Evolutionary conservation across 2,888 invertebrate species (phyloP), one percentile per base, ranked within the genome.

Genomic region (Agrilus mali): DNA sequence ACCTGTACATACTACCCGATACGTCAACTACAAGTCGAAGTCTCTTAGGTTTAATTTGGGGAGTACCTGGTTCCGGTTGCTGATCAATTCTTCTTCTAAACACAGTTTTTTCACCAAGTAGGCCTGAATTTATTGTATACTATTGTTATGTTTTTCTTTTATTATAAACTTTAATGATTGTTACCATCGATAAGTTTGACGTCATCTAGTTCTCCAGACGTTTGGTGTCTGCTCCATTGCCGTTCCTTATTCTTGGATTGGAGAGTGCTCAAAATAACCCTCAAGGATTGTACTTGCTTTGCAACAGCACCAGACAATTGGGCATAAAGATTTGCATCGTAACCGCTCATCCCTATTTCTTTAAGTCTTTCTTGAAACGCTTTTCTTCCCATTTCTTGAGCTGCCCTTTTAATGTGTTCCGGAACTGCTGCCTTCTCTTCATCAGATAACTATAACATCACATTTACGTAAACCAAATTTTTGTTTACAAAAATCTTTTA

Each of bases 1-100:
- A 80, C 74, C 90, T 79, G 61, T 96, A 96, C 95, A 96, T 96
- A 51, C 92, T 93, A 3, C 95, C 96, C 2, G 93, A 94, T 0
- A 95, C 93, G 66, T 97, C 97, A 0, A 90, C 80, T 0, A 95
- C 81, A 0, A 95, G 70, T 44, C 86, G 75, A 36, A 95, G 70
- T 4, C 88, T 72, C 66, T 96, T 97, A 3, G 96, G 93, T 58
- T 84, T 86, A 50, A 85, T 77, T 49, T 88, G 88, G 1, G 87
- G 86, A 15, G 87, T 74, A 38, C 94, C 95, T 10, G 86, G 72
- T 62, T 93, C 92, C 0, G 94, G 92, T 56, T 87, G 85, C 50
- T 86, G 83, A 50, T 92, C 90, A 3, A 82, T 75, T 33, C 94
- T 72, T 10, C 87, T 73, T 40, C 87, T 77, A 65, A 92, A 97